A percentile compares a stretch with the other conserved stretches of the same genome.
Conservation (phyloP, 2,888 invertebrate species). For the Dorcus hopei region DNA sequence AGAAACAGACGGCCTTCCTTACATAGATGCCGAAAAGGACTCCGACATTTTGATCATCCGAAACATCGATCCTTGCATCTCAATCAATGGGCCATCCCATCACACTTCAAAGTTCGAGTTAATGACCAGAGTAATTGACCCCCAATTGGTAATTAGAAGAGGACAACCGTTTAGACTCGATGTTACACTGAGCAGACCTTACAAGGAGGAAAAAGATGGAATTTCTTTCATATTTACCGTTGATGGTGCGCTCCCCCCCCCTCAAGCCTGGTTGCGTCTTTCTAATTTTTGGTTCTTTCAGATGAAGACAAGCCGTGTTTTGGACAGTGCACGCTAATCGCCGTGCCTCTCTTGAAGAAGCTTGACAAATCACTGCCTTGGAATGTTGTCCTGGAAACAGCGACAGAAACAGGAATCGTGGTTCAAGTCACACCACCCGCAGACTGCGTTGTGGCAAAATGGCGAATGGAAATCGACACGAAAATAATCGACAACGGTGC, state of each 20-base stretch:
- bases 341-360: conserved; percentile 67
- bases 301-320: conserved; percentile 76
- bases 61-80: conserved; percentile 69
- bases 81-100: conserved; percentile 73
- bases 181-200: conserved; percentile 71
- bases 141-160: conserved; percentile 73
- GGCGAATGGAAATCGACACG: conserved; percentile 82
- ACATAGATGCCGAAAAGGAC: conserved; percentile 28
- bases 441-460: conserved; percentile 74
- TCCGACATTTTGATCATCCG: conserved; percentile 62
- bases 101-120: conserved; percentile 75
- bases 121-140: conserved; percentile 57
- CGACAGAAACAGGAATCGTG: conserved; percentile 58
- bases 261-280: no score
- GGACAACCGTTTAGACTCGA: conserved; percentile 78
- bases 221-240: conserved; percentile 82
- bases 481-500: conserved; percentile 67
- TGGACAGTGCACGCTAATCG: conserved; percentile 76
- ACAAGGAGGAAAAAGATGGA: conserved; percentile 70
- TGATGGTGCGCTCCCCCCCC: conserved; percentile 52
- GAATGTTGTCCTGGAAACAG: conserved; percentile 70
- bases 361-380: conserved; percentile 64
- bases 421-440: conserved; percentile 69
- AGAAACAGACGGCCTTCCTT: conserved; percentile 27
- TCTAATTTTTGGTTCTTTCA: conserved; percentile 26